Percentiles rank a stretch among this genome's conserved stretches.
Evolutionary conservation across 2,797 vertebrate genomes (phyloP).

Genomic region (Sternotherus odoratus): DNA sequence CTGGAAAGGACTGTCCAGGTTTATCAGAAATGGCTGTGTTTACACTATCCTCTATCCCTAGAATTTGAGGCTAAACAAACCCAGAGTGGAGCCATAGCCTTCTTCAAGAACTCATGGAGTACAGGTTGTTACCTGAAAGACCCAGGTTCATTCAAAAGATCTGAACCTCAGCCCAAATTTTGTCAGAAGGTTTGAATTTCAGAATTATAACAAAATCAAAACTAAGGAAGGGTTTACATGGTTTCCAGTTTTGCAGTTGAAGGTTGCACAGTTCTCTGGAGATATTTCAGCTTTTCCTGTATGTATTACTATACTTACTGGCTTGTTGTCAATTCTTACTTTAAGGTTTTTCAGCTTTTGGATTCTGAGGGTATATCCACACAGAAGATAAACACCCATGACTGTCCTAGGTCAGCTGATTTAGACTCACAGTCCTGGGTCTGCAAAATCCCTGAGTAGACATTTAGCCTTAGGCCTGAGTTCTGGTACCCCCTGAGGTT

Average conservation of each 20-base stretch:
- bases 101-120: background rate
- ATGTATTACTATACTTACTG: background rate
- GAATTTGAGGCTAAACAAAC: background rate
- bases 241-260: background rate
- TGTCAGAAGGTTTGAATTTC: background rate
- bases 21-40: background rate
- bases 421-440: background rate
- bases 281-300: conserved; percentile 33
- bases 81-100: background rate
- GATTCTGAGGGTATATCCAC: background rate
- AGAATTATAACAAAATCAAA: background rate
- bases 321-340: conserved; percentile 43
- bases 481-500: background rate
- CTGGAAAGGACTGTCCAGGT: background rate
- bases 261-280: conserved; percentile 35
- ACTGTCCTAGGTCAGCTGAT: background rate
- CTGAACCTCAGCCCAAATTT: background rate
- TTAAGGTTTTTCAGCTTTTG: conserved; percentile 43
- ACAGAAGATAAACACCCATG: background rate
- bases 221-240: background rate
- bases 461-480: background rate
- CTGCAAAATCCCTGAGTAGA: too few species aligned
- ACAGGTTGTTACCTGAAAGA: background rate
- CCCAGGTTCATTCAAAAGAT: background rate
- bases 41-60: background rate